Conservation (phyloP, 2,888 invertebrate genomes). For the Oxycera nigricornis region DNA sequence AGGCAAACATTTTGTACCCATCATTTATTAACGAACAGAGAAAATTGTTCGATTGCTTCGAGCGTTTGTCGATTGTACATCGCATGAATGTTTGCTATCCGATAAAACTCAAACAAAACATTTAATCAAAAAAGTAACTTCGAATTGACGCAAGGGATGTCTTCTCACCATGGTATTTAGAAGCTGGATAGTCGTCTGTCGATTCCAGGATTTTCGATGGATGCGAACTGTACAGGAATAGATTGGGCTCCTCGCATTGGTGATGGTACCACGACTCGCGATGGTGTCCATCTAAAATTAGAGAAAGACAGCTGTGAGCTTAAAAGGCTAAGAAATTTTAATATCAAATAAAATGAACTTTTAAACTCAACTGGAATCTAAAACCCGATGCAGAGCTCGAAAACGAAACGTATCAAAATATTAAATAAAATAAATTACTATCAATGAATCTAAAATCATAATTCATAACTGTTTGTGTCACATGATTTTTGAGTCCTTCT, state of each 20-base stretch:
- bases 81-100: background rate
- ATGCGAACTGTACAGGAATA: slow-evolving; percentile 53
- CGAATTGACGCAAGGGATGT: background rate
- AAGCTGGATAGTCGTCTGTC: slow-evolving; percentile 9
- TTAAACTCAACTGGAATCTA: background rate
- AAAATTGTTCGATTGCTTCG: background rate
- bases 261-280: slow-evolving; percentile 55
- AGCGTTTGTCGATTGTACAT: background rate
- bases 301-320: too few species aligned
- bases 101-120: background rate
- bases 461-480: too few species aligned
- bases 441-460: too few species aligned
- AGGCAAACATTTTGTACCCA: slow-evolving; percentile 8
- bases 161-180: slow-evolving; percentile 27
- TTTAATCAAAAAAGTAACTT: background rate
- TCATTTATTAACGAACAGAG: slow-evolving; percentile 7
- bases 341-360: too few species aligned
- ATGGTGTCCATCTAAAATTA: slow-evolving; percentile 41
- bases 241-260: slow-evolving; percentile 53
- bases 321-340: too few species aligned
- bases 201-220: slow-evolving; percentile 52
- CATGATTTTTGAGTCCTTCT: too few species aligned
- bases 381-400: too few species aligned
- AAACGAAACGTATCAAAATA: too few species aligned
- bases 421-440: too few species aligned